Evolutionary conservation across 1,140 invertebrate species (phyloP), one percentile per base, ranked within the genome.

Genomic region (Eriosoma lanigerum): DNA sequence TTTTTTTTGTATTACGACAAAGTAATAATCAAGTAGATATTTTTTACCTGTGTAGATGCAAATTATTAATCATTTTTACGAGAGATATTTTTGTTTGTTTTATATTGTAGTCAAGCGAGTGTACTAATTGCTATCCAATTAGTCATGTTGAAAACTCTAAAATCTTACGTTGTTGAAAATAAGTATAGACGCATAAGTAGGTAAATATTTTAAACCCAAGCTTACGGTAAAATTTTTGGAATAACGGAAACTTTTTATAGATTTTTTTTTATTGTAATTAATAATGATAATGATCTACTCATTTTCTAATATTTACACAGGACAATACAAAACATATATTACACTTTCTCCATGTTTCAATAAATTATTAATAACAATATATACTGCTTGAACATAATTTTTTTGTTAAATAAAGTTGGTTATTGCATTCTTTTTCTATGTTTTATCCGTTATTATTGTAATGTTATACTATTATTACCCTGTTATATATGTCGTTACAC

Each of bases 91-190:
- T 70, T 46, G 21, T n/a, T 19, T 9, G 44, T 26, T 70, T 70
- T 48, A 10, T 50, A 26, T 26, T 13, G 3, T 17, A 26, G 66
- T 70, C 46, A 32, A 70, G 46, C 26, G 15, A 21, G 6, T 24
- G 19, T 10, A 4, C 72, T 75, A 75, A 75, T 76, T 76, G 32
- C 73, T 60, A 76, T 76, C 73, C 73, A 76, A 76, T 76, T 76
- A 76, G 54, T 5, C 38, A 17, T 76, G 52, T 46, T 21, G n/a
- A 17, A 46, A 76, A 38, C 54, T 76, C 38, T 44, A 17, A 46
- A 54, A 10, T 19, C n/a, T 68, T 38, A 32, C 13, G 12, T 54
- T 32, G 38, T 52, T 38, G 52, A 68, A 72, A 60, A 76, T 26
- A 21, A 44, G 13, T 19, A n/a, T n/a, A n/a, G n/a, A n/a, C n/a